These are phyloP conservation scores for Aethina tumida DNA, from an alignment of 1,140 invertebrate species.

Conservation along the genomic window DNA sequence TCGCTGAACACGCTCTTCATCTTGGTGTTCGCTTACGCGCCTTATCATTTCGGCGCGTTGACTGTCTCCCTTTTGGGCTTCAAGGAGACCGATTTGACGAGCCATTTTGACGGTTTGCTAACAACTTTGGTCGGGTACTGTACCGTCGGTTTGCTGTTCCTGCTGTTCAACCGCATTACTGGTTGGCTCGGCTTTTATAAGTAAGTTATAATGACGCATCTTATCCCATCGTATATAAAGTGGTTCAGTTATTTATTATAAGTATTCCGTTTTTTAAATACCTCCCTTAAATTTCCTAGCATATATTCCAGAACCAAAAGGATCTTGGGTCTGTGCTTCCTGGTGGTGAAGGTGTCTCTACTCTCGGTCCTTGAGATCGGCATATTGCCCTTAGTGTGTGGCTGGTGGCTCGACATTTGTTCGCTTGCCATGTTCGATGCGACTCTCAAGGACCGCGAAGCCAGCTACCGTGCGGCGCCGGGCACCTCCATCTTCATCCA, in stretches of 20 bases:
- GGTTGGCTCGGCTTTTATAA: slow-evolving; percentile 65
- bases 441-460: slow-evolving; percentile 76
- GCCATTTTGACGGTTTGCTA: slow-evolving; percentile 87
- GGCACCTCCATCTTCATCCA: slow-evolving; percentile 97
- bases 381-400: slow-evolving; percentile 91
- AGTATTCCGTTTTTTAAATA: too few species aligned
- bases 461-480: slow-evolving; percentile 78
- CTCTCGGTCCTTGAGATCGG: slow-evolving; percentile 92
- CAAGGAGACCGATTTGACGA: slow-evolving; percentile 58
- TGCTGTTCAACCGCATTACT: slow-evolving; percentile 71
- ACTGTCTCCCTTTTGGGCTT: slow-evolving; percentile 68
- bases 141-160: slow-evolving; percentile 74
- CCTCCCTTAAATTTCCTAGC: too few species aligned
- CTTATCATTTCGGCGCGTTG: slow-evolving; percentile 89
- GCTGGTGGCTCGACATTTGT: slow-evolving; percentile 99
- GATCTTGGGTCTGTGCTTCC: slow-evolving; percentile 87
- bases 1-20: slow-evolving; percentile 96
- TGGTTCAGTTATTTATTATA: too few species aligned
- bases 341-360: slow-evolving; percentile 93
- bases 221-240: too few species aligned
- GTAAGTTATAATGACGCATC: too few species aligned
- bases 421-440: slow-evolving; percentile 92
- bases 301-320: too few species aligned
- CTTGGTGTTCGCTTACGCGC: slow-evolving; percentile 87
- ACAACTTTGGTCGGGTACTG: slow-evolving; percentile 92